Percentiles rank a stretch among this genome's conserved stretches.
phyloP scores from a whole-genome alignment of 1,140 invertebrate genomes.

The Hormaphis cornu region DNA sequence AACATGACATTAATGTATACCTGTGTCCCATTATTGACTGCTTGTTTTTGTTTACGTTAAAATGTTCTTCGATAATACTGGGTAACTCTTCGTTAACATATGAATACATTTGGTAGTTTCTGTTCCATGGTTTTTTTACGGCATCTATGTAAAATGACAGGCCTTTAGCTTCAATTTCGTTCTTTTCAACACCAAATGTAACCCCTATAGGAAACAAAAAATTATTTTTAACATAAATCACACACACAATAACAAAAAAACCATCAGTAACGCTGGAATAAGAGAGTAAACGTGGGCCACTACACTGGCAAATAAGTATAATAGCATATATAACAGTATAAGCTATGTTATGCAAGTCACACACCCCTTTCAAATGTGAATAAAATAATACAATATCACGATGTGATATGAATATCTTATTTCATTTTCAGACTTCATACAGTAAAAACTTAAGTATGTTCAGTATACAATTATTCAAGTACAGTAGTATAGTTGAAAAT shows the following conservation, averaged over 20 bases:
- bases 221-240: neutral
- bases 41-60: constrained; percentile 52
- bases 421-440: too few relatives aligned
- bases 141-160: constrained; percentile 96
- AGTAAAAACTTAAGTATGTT: too few relatives aligned
- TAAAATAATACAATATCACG: too few relatives aligned
- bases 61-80: constrained; percentile 62
- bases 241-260: neutral
- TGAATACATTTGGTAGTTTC: constrained; percentile 92
- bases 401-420: too few relatives aligned
- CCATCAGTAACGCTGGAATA: too few relatives aligned
- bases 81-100: constrained; percentile 89
- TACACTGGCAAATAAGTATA: too few relatives aligned
- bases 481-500: too few relatives aligned
- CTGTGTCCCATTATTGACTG: constrained; percentile 81
- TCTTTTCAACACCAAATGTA: neutral
- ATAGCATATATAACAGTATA: too few relatives aligned
- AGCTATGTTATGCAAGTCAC: too few relatives aligned
- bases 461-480: too few relatives aligned
- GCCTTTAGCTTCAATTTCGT: constrained; percentile 56
- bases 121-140: constrained; percentile 79
- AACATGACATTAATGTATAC: constrained; percentile 45
- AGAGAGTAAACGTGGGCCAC: too few relatives aligned
- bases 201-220: neutral
- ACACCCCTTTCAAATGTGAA: too few relatives aligned